Percentiles rank a stretch among this genome's conserved stretches.
These are phyloP conservation scores for Cebus imitator DNA, from an alignment of 2,113 vertebrate species.

Conservation along the genomic window DNA sequence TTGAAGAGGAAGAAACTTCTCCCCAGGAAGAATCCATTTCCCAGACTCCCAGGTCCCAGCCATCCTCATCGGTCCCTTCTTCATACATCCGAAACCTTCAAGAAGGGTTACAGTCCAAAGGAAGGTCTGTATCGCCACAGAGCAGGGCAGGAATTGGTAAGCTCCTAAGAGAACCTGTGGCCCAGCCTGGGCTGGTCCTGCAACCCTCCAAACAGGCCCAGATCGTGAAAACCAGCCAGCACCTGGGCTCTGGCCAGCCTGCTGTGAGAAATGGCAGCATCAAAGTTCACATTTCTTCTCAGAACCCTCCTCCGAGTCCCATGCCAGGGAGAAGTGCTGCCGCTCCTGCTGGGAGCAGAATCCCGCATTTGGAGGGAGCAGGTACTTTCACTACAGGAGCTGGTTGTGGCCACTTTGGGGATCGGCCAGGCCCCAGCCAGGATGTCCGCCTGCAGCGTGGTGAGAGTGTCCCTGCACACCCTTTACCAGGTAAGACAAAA, in stretches of 20 bases:
- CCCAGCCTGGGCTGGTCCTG: constrained; percentile 88
- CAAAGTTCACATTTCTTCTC: constrained; percentile 83
- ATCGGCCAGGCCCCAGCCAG: constrained; percentile 77
- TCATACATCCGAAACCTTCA: constrained; percentile 85
- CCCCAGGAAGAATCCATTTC: constrained; percentile 69
- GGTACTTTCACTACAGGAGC: neutral
- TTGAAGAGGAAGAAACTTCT: constrained; percentile 79
- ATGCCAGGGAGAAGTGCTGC: constrained; percentile 85
- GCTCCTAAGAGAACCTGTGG: constrained; percentile 84
- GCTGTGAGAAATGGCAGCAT: constrained; percentile 74
- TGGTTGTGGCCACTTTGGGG: constrained; percentile 73
- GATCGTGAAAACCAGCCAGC: constrained; percentile 97
- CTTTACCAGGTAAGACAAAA: constrained; percentile 83
- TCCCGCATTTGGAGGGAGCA: constrained; percentile 72
- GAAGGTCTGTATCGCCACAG: constrained; percentile 84
- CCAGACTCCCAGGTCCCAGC: constrained; percentile 82
- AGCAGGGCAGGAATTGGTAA: constrained; percentile 81
- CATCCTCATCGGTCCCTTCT: constrained; percentile 71
- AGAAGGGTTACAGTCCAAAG: constrained; percentile 85
- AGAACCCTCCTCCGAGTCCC: constrained; percentile 90
- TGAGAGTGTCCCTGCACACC: constrained; percentile 76
- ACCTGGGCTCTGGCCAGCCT: constrained; percentile 87
- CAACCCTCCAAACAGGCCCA: constrained; percentile 96
- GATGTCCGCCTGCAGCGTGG: constrained; percentile 75
- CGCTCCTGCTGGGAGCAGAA: constrained; percentile 58